Evolutionary conservation across 2,797 vertebrate species (phyloP).

Genomic region (Miichthys miiuy): DNA sequence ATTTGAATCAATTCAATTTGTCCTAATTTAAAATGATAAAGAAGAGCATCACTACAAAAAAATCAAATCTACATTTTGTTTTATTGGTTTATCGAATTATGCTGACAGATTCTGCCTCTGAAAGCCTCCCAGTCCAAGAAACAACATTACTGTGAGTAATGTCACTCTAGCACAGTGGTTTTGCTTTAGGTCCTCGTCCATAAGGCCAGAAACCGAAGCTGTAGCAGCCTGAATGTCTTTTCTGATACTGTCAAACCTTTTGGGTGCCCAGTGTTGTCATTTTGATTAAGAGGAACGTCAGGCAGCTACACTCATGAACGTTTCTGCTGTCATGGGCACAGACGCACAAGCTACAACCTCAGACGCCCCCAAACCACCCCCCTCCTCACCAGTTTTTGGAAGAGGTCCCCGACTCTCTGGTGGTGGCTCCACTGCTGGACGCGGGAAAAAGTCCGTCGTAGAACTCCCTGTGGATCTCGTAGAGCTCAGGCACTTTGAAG

Average conservation of each 20-base stretch:
- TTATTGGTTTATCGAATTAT: conserved; percentile 40
- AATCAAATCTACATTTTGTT: conserved; percentile 42
- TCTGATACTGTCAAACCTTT: conserved; percentile 28
- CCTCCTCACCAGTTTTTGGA: conserved; percentile 94
- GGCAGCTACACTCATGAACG: conserved; percentile 17
- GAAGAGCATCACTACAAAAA: conserved; percentile 28
- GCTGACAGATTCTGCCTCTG: conserved; percentile 18
- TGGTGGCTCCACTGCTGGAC: conserved; percentile 98
- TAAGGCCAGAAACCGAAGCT: conserved; percentile 13
- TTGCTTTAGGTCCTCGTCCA: conserved; percentile 11
- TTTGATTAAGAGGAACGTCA: conserved; percentile 43
- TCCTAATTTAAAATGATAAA: conserved; percentile 42
- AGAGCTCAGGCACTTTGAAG: conserved; percentile 99
- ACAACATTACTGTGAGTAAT: conserved; percentile 34
- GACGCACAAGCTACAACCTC: conserved; percentile 8
- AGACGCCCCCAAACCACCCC: neutral
- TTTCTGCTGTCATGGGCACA: conserved; percentile 17
- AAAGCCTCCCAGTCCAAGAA: conserved; percentile 25
- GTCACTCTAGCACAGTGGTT: neutral
- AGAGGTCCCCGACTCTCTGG: conserved; percentile 97
- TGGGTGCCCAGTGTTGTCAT: conserved; percentile 37
- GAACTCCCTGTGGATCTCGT: conserved; percentile 98
- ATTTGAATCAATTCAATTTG: conserved; percentile 35
- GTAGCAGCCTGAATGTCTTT: conserved; percentile 18
- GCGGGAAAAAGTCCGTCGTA: conserved; percentile 93